phyloP scores from a whole-genome alignment of 2,113 vertebrate species.

The Carassius auratus region DNA sequence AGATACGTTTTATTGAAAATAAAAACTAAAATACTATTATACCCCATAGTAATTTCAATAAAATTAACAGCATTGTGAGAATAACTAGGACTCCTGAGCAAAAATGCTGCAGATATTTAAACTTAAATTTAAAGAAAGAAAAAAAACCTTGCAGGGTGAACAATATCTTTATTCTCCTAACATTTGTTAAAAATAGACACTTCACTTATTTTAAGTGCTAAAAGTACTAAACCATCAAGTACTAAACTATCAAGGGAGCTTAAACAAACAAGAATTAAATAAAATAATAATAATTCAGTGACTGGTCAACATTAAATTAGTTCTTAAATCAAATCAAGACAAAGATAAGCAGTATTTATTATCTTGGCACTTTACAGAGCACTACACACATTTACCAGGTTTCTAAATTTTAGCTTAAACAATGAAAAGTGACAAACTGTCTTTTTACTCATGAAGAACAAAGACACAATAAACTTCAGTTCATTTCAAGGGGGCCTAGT shows the following conservation, averaged over 20 bases:
- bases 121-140: background rate
- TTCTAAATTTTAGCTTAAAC: background rate
- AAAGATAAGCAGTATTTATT: background rate
- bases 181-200: background rate
- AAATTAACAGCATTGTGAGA: background rate
- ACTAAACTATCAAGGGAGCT: too few relatives aligned
- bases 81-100: background rate
- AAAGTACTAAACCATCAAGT: background rate
- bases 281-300: background rate
- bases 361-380: background rate
- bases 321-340: background rate
- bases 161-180: background rate
- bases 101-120: background rate
- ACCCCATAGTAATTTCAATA: background rate
- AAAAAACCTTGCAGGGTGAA: background rate
- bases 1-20: background rate
- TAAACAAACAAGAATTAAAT: background rate
- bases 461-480: background rate
- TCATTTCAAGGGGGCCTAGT: slow-evolving; percentile 69
- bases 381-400: background rate
- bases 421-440: background rate
- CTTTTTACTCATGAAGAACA: background rate
- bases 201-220: background rate
- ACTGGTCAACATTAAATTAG: background rate
- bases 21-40: background rate